Evolutionary conservation across 2,797 vertebrate species (phyloP), one percentile per base, ranked within the genome.

Genomic region (Tapera naevia): DNA sequence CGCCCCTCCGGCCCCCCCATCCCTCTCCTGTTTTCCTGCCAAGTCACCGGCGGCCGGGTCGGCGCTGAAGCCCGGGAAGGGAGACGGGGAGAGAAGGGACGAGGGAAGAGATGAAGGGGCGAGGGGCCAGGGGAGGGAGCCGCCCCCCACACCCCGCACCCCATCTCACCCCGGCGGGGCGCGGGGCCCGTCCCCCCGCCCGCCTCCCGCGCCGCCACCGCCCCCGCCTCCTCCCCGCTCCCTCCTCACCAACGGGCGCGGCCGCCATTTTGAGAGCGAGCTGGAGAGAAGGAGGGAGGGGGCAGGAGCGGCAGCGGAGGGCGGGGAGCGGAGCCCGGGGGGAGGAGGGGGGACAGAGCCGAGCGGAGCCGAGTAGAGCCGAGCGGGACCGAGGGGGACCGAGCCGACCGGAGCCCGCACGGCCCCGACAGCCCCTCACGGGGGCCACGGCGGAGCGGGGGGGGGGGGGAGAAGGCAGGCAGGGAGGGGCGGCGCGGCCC

Each of bases 241-340:
- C 98, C 91, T 82, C 98, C 97, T 98, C 97, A 96, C 97, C 98
- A 97, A 98, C 99, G 98, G 99, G 98, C 98, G 97, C 98, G 95
- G 98, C 99, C 98, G 99, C 99, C 99, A 99, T 99, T 99, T 99
- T 99, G 99, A 99, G 99, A 98, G 98, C 98, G 97, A 98, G 98
- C 71, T 92, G 46, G 57, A 35, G 89, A 91, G 92, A 92, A 96
- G 50, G 51, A 79, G 81, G 84, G 92, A 84, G 81, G 64, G 61
- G 53, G 84, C 85, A 66, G 88, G 91, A 60, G 89, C 51, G 28
- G 18, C 22, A 58, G 48, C 78, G 84, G 96, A 96, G 97, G 97
- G 96, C 96, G 96, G 96, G 96, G 94, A 83, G 80, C 67, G 32
- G 50, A 83, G 80, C 67, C 32, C 50, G 82, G 75, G 91, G 5